Conservation (phyloP, 2,888 invertebrate genomes). For the Muschampia plurimacula region DNA sequence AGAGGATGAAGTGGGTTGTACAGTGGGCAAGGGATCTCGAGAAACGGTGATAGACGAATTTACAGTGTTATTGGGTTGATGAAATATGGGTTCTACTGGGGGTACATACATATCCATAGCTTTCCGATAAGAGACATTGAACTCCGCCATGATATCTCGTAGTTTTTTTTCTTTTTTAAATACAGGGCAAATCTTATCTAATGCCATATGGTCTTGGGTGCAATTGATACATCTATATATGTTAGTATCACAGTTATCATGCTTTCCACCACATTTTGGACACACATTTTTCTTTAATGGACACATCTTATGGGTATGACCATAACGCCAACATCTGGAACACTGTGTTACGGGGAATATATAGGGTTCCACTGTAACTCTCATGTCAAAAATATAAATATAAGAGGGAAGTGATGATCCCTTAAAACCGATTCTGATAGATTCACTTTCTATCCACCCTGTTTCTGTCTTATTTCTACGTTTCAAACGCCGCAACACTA, state of each 20-base stretch:
- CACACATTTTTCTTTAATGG: not conserved
- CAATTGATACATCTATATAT: not conserved
- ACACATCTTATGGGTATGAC: not conserved
- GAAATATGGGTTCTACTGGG: not conserved
- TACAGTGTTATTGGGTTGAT: not conserved
- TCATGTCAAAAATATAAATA: not conserved
- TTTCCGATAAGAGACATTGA: not conserved
- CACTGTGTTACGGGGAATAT: not conserved
- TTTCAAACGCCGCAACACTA: not conserved
- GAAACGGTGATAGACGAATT: not conserved
- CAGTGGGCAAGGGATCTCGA: not conserved
- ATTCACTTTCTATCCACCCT: not conserved
- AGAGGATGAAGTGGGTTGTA: not conserved
- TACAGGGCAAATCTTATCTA: not conserved
- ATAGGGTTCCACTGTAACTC: not conserved
- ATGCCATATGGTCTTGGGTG: not conserved
- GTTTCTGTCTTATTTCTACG: not conserved
- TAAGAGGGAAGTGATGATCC: not conserved
- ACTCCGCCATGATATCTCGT: not conserved
- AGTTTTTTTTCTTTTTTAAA: not conserved
- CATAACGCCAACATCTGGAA: not conserved
- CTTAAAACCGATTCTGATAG: not conserved
- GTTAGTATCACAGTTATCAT: not conserved
- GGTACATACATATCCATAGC: not conserved
- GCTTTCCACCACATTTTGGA: not conserved